A percentile compares a stretch with the other conserved stretches of the same genome.
Conservation (phyloP, 2,113 vertebrate species). For the Nipponia nippon region DNA sequence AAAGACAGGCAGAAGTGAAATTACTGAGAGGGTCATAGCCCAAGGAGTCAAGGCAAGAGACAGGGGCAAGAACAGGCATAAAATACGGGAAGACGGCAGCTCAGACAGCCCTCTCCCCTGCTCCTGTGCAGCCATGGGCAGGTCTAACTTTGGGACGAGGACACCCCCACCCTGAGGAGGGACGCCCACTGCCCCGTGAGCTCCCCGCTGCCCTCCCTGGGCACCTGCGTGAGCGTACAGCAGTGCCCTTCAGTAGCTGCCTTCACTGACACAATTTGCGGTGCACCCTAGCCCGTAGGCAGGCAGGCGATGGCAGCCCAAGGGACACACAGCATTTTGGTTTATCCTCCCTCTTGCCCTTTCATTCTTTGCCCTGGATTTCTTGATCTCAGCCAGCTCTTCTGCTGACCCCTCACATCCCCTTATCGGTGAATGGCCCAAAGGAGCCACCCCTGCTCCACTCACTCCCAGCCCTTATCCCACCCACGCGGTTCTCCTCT, state of each 20-base stretch:
- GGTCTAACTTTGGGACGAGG: not conserved
- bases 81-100: not conserved
- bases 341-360: no score
- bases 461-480: not conserved
- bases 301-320: no score
- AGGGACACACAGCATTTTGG: not conserved
- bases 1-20: not conserved
- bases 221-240: not conserved
- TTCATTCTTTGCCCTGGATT: no score
- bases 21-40: no score
- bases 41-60: no score
- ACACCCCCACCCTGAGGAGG: not conserved
- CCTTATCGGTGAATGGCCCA: fast-evolving
- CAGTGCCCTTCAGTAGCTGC: not conserved
- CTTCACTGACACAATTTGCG: not conserved
- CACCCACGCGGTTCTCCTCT: not conserved
- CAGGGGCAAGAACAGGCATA: not conserved
- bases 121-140: no score
- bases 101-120: not conserved
- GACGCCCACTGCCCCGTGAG: not conserved
- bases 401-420: not conserved
- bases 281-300: not conserved
- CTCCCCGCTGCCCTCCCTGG: not conserved
- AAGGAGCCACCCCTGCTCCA: not conserved
- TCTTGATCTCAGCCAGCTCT: not conserved